A percentile compares a stretch with the other conserved stretches of the same genome.
phyloP scores from a whole-genome alignment of 2,113 vertebrate genomes.

The Lethenteron reissneri region DNA sequence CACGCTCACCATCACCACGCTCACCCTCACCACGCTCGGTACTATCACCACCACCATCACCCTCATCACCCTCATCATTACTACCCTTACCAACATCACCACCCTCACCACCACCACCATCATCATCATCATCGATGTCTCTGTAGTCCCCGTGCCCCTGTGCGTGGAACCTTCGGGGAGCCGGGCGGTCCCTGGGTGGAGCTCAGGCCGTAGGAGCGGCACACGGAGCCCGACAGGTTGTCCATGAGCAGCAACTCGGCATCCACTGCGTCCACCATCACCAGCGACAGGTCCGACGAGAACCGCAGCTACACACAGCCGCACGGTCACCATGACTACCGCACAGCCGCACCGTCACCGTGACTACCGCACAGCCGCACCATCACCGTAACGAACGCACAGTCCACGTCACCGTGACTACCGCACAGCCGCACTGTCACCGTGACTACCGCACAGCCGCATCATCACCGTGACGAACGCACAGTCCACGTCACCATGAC shows the following conservation, averaged over 20 bases:
- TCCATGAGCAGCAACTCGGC: conserved; percentile 98
- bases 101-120: too few species aligned
- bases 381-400: background rate
- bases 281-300: conserved; percentile 99
- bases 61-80: too few species aligned
- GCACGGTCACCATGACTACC: conserved; percentile 18
- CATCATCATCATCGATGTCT: too few species aligned
- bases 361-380: background rate
- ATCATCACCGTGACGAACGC: background rate
- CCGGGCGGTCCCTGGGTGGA: too few species aligned
- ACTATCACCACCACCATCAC: too few species aligned
- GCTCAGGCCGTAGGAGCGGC: conserved; percentile 60
- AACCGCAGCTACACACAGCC: conserved; percentile 54
- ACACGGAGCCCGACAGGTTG: conserved; percentile 95
- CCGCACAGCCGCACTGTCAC: background rate
- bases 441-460: background rate
- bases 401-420: background rate
- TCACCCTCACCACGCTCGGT: too few species aligned
- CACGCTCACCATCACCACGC: too few species aligned
- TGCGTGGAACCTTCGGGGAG: too few species aligned
- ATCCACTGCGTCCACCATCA: conserved; percentile 96
- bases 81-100: too few species aligned
- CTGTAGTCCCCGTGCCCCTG: too few species aligned
- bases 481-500: background rate
- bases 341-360: conserved; percentile 32